Conservation (phyloP, 2,888 invertebrate species). For the Drosophila pseudotalamancana region DNA sequence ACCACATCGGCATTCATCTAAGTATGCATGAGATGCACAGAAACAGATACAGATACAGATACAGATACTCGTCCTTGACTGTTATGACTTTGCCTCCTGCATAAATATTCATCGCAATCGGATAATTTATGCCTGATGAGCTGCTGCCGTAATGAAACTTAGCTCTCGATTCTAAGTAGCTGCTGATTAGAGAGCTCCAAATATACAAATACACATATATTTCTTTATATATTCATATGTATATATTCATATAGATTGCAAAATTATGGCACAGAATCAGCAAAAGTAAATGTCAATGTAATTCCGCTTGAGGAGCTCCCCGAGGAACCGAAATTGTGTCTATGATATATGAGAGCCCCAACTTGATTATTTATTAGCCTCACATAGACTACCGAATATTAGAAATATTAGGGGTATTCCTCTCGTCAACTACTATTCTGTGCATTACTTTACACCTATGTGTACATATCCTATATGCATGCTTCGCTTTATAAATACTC, state of each 20-base stretch:
- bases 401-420: neutral
- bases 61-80: conserved; percentile 25
- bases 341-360: neutral
- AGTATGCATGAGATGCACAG: conserved; percentile 27
- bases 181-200: conserved; percentile 11
- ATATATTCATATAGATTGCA: conserved; percentile 9
- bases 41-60: conserved; percentile 21
- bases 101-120: conserved; percentile 43
- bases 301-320: neutral
- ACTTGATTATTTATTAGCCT: neutral
- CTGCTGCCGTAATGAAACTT: conserved; percentile 9
- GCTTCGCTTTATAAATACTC: too few relatives aligned
- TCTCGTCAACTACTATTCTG: neutral
- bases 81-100: conserved; percentile 13
- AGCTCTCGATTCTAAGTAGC: neutral
- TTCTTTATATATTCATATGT: too few relatives aligned
- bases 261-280: conserved; percentile 6
- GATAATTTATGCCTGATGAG: conserved; percentile 33
- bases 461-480: too few relatives aligned
- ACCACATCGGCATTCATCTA: conserved; percentile 39
- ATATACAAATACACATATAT: conserved; percentile 9
- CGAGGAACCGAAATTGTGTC: neutral
- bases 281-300: neutral
- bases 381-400: too few relatives aligned
- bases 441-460: too few relatives aligned